Evolutionary conservation across 1,140 invertebrate species (phyloP), one percentile per base, ranked within the genome.

Genomic region (Caerostris darwini): DNA sequence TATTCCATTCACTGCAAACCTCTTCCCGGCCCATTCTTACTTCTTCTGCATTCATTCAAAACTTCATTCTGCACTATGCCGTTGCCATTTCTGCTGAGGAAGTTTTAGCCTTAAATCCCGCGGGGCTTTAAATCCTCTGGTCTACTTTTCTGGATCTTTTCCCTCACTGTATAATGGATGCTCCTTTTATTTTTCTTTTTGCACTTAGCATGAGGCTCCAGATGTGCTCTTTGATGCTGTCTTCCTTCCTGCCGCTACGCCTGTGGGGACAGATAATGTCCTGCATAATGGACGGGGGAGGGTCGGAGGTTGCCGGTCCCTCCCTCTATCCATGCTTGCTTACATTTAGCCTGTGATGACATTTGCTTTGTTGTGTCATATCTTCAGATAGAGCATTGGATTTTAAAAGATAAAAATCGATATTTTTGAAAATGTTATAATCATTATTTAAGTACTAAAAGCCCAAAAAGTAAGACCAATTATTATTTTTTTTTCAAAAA

Each of bases 231-330:
- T 8, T 77, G 71, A 61, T 53, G 85, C 14, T 19, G 14, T 53
- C 34, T 59, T 87, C 34, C 59, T 59, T 87, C 85, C 59, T 87
- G 85, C 34, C 59, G 34, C 59, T 50, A 53, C 7, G 85, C 85
- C 58, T 87, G 59, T 77, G 85, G 85, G 56, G 82, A n/a, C 59
- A 14, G 85, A 57, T 87, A 61, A 87, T 87, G 85, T 87, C 85
- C 85, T 87, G 85, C 14, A 87, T 87, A 87, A 87, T 87, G 85
- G 59, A 17, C 34, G 82, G 85, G 57, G 56, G 8, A 3, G 57
- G 56, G 8, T 3, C 12, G 50, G 12, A n/a, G 10, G 50, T 57
- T 56, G 10, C n/a, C 54, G 4, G 6, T 56, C 82, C 3, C 82
- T 53, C 82, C 58, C 19, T 6, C 57, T 50, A 10, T 50, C 34